Conservation (phyloP, 2,113 vertebrate genomes). For the Erythrolamprus reginae region DNA sequence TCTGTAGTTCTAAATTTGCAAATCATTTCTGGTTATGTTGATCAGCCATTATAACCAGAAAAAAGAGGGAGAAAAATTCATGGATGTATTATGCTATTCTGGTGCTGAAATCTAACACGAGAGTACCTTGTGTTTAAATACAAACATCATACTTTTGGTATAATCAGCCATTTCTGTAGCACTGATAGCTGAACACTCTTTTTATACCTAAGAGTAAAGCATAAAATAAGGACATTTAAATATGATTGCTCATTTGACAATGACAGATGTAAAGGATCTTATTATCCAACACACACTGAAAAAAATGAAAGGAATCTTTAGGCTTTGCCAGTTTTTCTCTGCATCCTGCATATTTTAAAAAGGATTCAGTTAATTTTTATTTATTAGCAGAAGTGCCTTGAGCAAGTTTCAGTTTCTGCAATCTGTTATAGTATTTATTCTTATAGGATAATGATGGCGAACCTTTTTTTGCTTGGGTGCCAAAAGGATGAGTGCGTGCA, state of each 20-base stretch:
- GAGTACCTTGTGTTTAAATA: background rate
- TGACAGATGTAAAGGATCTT: background rate
- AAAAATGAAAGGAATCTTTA: slow-evolving; percentile 3
- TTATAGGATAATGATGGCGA: no score
- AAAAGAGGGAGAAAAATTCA: background rate
- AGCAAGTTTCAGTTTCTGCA: background rate
- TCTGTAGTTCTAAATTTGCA: background rate
- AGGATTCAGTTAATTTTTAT: background rate
- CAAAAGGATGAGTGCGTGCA: no score
- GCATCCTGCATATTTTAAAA: background rate
- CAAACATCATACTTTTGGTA: background rate
- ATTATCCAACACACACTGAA: background rate
- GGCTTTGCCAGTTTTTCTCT: background rate
- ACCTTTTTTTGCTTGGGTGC: no score
- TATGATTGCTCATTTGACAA: slow-evolving; percentile 6
- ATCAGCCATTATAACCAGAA: background rate
- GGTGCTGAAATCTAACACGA: background rate
- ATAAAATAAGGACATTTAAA: slow-evolving; percentile 18
- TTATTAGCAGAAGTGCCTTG: background rate
- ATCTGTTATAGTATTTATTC: slow-evolving; percentile 4
- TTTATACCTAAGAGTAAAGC: slow-evolving; percentile 23
- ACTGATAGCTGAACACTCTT: slow-evolving; percentile 9
- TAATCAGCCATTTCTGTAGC: background rate
- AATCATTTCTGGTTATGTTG: background rate
- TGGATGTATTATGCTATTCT: background rate